Percentiles rank a stretch among this genome's conserved stretches.
Conservation (phyloP, 2,797 vertebrate species). For the Pipistrellus kuhlii region DNA sequence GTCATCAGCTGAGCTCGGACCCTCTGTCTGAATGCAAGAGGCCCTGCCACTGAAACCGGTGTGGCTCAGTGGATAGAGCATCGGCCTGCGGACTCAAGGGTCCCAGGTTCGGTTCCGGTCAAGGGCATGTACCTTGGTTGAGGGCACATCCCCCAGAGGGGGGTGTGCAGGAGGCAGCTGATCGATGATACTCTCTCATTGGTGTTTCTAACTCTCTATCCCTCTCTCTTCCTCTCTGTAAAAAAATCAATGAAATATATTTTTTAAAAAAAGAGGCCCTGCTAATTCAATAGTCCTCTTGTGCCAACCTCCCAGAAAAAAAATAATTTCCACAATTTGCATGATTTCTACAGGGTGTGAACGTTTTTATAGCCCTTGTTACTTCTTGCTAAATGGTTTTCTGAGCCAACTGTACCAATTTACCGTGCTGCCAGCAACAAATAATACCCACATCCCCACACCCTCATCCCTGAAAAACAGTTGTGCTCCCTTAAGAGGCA, state of each 20-base stretch:
- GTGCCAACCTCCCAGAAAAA: background rate
- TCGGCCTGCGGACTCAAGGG: no score
- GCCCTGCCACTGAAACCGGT: no score
- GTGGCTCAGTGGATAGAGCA: no score
- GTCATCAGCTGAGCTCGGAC: background rate
- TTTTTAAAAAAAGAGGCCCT: no score
- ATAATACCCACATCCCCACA: background rate
- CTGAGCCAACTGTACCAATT: conserved; percentile 25
- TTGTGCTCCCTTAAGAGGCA: conserved; percentile 17
- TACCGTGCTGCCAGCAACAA: conserved; percentile 21
- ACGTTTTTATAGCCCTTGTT: conserved; percentile 50
- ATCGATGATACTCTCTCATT: no score
- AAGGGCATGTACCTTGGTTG: no score
- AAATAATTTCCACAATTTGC: conserved; percentile 35
- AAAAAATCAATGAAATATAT: no score
- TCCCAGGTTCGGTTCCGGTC: no score
- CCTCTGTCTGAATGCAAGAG: background rate
- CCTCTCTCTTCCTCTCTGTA: no score
- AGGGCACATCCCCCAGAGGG: no score
- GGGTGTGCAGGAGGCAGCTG: no score
- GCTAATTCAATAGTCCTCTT: background rate
- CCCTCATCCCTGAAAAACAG: background rate
- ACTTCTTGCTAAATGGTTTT: background rate
- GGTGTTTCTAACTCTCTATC: no score
- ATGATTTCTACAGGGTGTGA: conserved; percentile 59